A percentile compares a stretch with the other conserved stretches of the same genome.
Conservation (phyloP, 2,888 invertebrate genomes). For the Parnassius glacialis region DNA sequence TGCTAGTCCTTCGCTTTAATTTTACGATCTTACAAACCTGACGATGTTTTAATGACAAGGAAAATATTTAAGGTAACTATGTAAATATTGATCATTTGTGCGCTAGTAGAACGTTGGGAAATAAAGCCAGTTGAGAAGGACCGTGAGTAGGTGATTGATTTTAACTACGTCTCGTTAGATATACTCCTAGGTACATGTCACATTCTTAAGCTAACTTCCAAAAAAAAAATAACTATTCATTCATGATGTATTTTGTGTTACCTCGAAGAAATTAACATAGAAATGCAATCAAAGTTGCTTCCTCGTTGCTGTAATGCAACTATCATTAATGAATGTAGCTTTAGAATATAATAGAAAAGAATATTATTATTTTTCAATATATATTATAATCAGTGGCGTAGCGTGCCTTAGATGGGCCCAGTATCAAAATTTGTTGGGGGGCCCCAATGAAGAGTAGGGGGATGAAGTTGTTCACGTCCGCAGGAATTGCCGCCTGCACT, state of each 20-base stretch:
- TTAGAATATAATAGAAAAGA: no score
- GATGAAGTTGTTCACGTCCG: no score
- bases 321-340: neutral
- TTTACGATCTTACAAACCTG: neutral
- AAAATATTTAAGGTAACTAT: neutral
- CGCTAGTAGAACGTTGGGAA: conserved; percentile 6
- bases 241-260: no score
- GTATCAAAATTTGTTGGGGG: no score
- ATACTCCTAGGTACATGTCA: no score
- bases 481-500: no score
- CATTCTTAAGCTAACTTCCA: no score
- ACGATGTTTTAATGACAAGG: neutral
- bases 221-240: no score
- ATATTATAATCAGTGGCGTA: no score
- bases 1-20: conserved; percentile 1
- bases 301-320: neutral
- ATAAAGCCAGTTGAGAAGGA: neutral
- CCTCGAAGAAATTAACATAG: neutral
- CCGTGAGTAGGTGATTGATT: conserved; percentile 10
- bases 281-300: neutral
- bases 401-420: no score
- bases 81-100: neutral
- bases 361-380: no score
- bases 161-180: neutral
- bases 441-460: no score